Evolutionary conservation across 2,797 vertebrate genomes (phyloP).

Genomic region (Coreius guichenoti): DNA sequence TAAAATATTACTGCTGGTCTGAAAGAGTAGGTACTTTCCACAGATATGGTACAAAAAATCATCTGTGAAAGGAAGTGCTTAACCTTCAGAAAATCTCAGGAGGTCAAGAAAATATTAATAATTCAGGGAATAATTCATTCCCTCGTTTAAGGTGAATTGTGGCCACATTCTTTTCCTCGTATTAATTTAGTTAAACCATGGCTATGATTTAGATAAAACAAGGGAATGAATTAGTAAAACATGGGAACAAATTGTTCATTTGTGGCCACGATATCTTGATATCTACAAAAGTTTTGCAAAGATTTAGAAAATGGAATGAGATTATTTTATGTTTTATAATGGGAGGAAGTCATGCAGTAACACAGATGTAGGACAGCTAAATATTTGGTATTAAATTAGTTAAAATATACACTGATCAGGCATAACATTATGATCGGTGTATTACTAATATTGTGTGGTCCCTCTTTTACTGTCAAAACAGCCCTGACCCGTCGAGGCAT

Average conservation of each 20-base stretch:
- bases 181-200: not conserved
- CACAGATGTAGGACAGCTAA: too few relatives aligned
- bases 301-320: too few relatives aligned
- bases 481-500: too few relatives aligned
- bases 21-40: not conserved
- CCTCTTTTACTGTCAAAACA: too few relatives aligned
- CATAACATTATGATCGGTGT: too few relatives aligned
- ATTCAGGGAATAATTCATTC: not conserved
- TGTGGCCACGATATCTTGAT: not conserved
- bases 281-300: too few relatives aligned
- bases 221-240: not conserved
- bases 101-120: constrained; percentile 13
- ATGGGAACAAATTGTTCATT: not conserved
- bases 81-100: constrained; percentile 14
- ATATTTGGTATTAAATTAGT: too few relatives aligned
- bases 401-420: too few relatives aligned
- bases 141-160: not conserved
- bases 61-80: not conserved
- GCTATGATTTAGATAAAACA: not conserved
- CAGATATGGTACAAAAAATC: not conserved
- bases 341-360: too few relatives aligned
- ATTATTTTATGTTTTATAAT: too few relatives aligned
- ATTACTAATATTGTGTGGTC: too few relatives aligned
- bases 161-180: not conserved
- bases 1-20: not conserved